Percentiles rank a stretch among this genome's conserved stretches.
These are phyloP conservation scores for Melanostoma mellinum DNA, from an alignment of 2,888 invertebrate species.

Conservation along the genomic window DNA sequence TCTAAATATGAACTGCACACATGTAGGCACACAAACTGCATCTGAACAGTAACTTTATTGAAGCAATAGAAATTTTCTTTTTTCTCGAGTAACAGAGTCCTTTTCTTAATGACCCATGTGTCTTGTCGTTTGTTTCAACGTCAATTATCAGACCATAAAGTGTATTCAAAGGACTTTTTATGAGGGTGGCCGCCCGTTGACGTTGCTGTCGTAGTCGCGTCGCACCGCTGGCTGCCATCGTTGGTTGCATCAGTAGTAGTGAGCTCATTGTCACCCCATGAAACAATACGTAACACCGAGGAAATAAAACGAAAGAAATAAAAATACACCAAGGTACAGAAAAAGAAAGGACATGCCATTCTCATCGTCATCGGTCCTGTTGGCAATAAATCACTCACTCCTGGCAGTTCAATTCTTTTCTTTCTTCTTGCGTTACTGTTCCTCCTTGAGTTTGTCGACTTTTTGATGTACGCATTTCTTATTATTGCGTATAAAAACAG, in stretches of 20 bases:
- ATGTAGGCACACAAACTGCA: slow-evolving; percentile 25
- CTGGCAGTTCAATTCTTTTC: slow-evolving; percentile 70
- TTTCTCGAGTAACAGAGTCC: slow-evolving; percentile 26
- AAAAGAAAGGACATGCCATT: slow-evolving; percentile 51
- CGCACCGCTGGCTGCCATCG: slow-evolving; percentile 22
- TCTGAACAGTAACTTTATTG: slow-evolving; percentile 32
- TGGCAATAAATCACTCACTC: slow-evolving; percentile 72
- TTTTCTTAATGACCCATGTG: slow-evolving; percentile 45
- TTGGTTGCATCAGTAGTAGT: not conserved
- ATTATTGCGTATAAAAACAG: slow-evolving; percentile 65
- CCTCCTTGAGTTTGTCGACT: slow-evolving; percentile 50
- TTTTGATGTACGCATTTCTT: slow-evolving; percentile 71
- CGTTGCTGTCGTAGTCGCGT: not conserved
- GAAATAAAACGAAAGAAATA: slow-evolving; percentile 4
- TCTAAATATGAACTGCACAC: not conserved
- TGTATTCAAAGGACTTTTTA: slow-evolving; percentile 58
- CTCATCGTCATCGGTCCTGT: slow-evolving; percentile 68
- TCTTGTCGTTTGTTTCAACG: slow-evolving; percentile 53
- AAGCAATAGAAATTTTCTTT: slow-evolving; percentile 30
- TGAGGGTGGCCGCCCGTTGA: slow-evolving; percentile 54
- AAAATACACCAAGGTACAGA: not conserved
- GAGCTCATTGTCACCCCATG: slow-evolving; percentile 66
- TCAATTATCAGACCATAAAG: slow-evolving; percentile 72
- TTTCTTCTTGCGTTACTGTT: slow-evolving; percentile 33
- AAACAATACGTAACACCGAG: slow-evolving; percentile 46